Conservation (phyloP, 2,113 vertebrate genomes). For the Telmatochromis sp. region DNA sequence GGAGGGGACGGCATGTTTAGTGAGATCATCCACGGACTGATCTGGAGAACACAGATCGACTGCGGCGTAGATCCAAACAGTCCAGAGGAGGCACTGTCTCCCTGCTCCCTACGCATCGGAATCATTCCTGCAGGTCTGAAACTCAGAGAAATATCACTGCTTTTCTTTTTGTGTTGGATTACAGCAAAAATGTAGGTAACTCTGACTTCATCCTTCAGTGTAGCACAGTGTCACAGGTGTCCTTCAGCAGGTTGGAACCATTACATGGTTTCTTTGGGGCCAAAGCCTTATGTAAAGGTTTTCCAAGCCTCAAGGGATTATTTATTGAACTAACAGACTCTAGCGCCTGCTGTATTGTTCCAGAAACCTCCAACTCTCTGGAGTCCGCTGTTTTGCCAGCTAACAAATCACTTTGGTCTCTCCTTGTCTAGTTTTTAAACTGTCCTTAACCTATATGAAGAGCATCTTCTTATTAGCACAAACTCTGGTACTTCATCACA, state of each 20-base stretch:
- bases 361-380: neutral
- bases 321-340: neutral
- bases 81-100: constrained; percentile 71
- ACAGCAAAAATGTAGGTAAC: neutral
- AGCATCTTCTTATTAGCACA: neutral
- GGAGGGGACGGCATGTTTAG: constrained; percentile 97
- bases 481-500: neutral
- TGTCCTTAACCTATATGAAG: neutral
- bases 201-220: neutral
- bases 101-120: constrained; percentile 82
- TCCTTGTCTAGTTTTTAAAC: neutral
- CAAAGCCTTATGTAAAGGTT: neutral
- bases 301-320: neutral
- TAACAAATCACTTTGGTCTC: neutral
- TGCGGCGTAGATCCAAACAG: constrained; percentile 79
- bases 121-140: constrained; percentile 90
- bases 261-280: neutral
- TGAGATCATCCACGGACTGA: constrained; percentile 88
- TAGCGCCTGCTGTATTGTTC: neutral
- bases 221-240: neutral
- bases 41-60: constrained; percentile 81
- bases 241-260: neutral
- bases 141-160: neutral
- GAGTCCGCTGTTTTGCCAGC: neutral
- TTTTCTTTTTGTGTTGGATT: neutral